These are phyloP conservation scores for Lasiurus borealis DNA, from an alignment of 2,113 vertebrate species.

Conservation along the genomic window DNA sequence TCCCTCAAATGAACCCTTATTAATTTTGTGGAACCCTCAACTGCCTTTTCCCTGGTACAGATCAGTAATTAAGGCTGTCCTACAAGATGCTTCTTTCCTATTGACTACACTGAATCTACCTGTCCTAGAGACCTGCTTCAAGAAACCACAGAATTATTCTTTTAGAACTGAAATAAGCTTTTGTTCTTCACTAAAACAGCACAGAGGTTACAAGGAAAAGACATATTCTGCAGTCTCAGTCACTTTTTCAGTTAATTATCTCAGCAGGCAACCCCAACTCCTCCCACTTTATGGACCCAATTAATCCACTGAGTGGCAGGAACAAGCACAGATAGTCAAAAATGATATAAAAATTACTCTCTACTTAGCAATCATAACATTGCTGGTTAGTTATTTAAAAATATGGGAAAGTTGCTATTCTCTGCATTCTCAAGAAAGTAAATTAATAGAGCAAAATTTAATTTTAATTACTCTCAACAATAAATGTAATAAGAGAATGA, in stretches of 20 bases:
- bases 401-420: neutral
- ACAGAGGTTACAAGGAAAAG: neutral
- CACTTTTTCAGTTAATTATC: neutral
- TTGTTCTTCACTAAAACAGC: neutral
- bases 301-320: neutral
- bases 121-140: neutral
- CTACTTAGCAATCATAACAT: neutral
- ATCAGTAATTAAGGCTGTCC: neutral
- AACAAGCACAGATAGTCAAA: neutral
- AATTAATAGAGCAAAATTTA: slow-evolving; percentile 23
- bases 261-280: neutral
- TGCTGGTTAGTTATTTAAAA: neutral
- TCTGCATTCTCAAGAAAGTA: slow-evolving; percentile 5
- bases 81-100: neutral
- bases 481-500: neutral
- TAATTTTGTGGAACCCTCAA: neutral
- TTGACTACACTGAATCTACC: neutral
- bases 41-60: neutral
- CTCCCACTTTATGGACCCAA: neutral
- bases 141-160: neutral
- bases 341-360: neutral
- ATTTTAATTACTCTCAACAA: slow-evolving; percentile 41
- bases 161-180: neutral
- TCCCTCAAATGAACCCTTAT: neutral
- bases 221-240: neutral